These are phyloP conservation scores for Brachypodius melanocephalos DNA, from an alignment of 2,113 vertebrate species.

Conservation along the genomic window DNA sequence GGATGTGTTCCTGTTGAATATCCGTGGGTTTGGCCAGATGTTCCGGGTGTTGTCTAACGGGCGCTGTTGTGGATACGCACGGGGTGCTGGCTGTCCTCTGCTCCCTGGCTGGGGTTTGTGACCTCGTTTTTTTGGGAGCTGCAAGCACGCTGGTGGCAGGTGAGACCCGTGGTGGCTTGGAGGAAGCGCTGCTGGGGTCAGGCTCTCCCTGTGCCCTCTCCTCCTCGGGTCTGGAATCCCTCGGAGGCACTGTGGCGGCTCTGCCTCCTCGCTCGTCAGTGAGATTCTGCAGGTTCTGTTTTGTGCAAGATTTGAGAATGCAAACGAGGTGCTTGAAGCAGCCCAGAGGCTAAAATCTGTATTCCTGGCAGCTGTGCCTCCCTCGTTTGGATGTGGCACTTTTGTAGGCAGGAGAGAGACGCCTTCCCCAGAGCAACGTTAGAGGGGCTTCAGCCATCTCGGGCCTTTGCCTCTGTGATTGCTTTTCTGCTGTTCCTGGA, in stretches of 20 bases:
- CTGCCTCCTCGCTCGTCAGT: background rate
- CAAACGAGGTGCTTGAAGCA: slow-evolving; percentile 42
- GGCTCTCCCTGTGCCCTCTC: background rate
- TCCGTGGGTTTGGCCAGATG: background rate
- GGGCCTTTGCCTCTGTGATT: slow-evolving; percentile 55
- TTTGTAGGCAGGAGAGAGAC: slow-evolving; percentile 36
- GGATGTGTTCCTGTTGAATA: background rate
- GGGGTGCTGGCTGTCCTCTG: background rate
- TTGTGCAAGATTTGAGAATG: slow-evolving; percentile 8
- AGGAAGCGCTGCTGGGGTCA: background rate
- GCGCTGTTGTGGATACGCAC: background rate
- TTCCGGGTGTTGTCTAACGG: background rate
- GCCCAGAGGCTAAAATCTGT: slow-evolving; percentile 45
- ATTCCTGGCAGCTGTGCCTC: slow-evolving; percentile 48
- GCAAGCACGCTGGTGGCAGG: background rate
- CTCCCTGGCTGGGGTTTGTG: background rate
- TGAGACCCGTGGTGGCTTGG: fast-evolving
- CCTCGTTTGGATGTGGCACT: slow-evolving; percentile 12
- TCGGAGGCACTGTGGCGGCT: background rate
- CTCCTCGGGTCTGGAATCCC: background rate
- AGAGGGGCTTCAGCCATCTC: slow-evolving; percentile 37
- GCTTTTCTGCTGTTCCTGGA: slow-evolving; percentile 68
- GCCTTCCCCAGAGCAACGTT: slow-evolving; percentile 22
- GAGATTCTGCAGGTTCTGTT: slow-evolving; percentile 15
- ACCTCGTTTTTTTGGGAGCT: background rate